A percentile compares a stretch with the other conserved stretches of the same genome.
phyloP scores from a whole-genome alignment of 1,140 invertebrate genomes.

The Apolygus lucorum region DNA sequence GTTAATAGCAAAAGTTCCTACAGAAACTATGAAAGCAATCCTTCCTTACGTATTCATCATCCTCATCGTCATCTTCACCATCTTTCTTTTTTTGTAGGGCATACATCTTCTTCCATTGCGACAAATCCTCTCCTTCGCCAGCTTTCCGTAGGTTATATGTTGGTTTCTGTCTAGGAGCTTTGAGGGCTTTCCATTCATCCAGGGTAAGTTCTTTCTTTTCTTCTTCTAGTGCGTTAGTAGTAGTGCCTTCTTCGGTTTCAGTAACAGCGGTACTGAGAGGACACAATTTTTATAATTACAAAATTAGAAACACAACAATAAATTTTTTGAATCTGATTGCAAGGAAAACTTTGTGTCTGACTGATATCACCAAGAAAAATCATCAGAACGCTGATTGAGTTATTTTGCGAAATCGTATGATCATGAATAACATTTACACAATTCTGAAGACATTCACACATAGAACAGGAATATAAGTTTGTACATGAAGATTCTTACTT shows the following conservation, averaged over 20 bases:
- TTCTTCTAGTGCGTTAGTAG: slow-evolving; percentile 41
- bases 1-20: too few species aligned
- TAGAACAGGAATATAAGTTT: background rate
- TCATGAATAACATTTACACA: background rate
- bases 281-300: background rate
- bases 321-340: background rate
- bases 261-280: background rate
- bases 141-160: slow-evolving; percentile 84
- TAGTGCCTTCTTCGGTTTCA: slow-evolving; percentile 33
- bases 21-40: too few species aligned
- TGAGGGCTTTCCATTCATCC: slow-evolving; percentile 81
- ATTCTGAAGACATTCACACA: background rate
- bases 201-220: slow-evolving; percentile 73
- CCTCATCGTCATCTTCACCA: slow-evolving; percentile 54
- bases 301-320: background rate
- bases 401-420: background rate
- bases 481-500: background rate
- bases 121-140: slow-evolving; percentile 81
- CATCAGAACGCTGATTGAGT: background rate
- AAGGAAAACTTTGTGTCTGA: background rate
- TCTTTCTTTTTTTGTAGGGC: slow-evolving; percentile 71
- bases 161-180: slow-evolving; percentile 62
- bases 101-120: slow-evolving; percentile 89
- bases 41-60: slow-evolving; percentile 40
- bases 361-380: background rate